phyloP scores from a whole-genome alignment of 2,888 invertebrate species.

The Torymus tubicola region DNA sequence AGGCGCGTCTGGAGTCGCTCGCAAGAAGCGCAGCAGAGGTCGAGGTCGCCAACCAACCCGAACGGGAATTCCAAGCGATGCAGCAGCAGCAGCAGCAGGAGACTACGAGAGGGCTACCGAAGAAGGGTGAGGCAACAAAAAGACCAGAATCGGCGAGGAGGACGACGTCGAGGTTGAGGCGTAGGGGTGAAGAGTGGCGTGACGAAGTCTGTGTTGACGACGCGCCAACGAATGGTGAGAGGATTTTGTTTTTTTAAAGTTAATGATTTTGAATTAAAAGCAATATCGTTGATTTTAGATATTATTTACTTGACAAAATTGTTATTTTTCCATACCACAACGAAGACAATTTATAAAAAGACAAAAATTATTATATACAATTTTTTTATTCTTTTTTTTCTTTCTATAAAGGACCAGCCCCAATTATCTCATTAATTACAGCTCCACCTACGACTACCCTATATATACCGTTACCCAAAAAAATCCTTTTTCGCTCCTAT shows the following conservation, averaged over 20 bases:
- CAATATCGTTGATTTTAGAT: too few species aligned
- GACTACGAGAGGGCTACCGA: neutral
- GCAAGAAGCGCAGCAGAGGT: conserved; percentile 59
- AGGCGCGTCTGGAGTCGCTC: conserved; percentile 63
- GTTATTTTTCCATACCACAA: too few species aligned
- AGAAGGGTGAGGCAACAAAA: conserved; percentile 13
- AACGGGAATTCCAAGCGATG: conserved; percentile 64
- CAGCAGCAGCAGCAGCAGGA: conserved; percentile 53
- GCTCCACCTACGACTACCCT: too few species aligned
- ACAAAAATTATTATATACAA: too few species aligned
- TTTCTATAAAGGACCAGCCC: too few species aligned
- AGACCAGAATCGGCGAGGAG: conserved; percentile 72
- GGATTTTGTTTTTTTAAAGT: neutral
- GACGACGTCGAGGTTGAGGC: conserved; percentile 77
- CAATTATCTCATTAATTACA: too few species aligned
- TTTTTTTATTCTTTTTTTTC: too few species aligned
- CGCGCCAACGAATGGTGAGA: conserved; percentile 74
- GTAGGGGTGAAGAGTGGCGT: conserved; percentile 79
- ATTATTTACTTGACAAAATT: too few species aligned
- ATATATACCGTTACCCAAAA: too few species aligned
- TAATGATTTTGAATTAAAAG: too few species aligned
- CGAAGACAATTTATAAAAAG: too few species aligned
- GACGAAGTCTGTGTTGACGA: conserved; percentile 79
- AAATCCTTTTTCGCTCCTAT: too few species aligned
- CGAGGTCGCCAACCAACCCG: conserved; percentile 61